These are phyloP conservation scores for Ganaspis brasiliensis DNA, from an alignment of 2,888 invertebrate genomes.

Conservation along the genomic window DNA sequence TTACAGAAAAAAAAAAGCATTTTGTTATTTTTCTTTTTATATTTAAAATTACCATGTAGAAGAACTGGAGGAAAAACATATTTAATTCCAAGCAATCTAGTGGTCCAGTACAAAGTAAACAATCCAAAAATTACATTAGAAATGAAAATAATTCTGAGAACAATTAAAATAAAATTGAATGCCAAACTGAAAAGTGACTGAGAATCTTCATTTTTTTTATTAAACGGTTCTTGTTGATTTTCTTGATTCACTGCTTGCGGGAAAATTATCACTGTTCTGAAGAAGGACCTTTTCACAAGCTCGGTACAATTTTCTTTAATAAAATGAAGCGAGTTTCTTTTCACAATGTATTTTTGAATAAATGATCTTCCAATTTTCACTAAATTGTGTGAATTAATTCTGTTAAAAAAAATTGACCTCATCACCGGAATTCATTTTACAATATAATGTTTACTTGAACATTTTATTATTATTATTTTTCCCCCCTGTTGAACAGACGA, in stretches of 20 bases:
- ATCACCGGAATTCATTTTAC: not conserved
- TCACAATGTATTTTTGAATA: not conserved
- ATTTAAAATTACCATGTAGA: slow-evolving; percentile 62
- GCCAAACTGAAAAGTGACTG: slow-evolving; percentile 48
- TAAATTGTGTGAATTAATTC: not conserved
- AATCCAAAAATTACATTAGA: slow-evolving; percentile 61
- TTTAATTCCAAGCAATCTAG: slow-evolving; percentile 60
- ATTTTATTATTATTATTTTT: too few species aligned
- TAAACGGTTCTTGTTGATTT: not conserved
- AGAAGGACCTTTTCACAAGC: not conserved
- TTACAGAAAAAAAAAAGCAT: too few species aligned
- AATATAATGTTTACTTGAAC: too few species aligned
- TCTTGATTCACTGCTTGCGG: not conserved
- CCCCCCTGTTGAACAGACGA: too few species aligned
- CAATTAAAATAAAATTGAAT: slow-evolving; percentile 55
- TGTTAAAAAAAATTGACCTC: not conserved
- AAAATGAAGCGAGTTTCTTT: not conserved
- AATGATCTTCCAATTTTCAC: not conserved
- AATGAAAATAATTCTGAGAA: slow-evolving; percentile 63
- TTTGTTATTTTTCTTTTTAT: too few species aligned
- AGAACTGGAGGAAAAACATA: slow-evolving; percentile 60
- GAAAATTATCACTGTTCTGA: not conserved
- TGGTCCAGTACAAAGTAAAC: slow-evolving; percentile 62
- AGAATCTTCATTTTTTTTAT: not conserved
- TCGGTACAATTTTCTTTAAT: slow-evolving; percentile 2